Conservation (phyloP, 2,888 invertebrate species). For the Xestoiulus laeticollis region DNA sequence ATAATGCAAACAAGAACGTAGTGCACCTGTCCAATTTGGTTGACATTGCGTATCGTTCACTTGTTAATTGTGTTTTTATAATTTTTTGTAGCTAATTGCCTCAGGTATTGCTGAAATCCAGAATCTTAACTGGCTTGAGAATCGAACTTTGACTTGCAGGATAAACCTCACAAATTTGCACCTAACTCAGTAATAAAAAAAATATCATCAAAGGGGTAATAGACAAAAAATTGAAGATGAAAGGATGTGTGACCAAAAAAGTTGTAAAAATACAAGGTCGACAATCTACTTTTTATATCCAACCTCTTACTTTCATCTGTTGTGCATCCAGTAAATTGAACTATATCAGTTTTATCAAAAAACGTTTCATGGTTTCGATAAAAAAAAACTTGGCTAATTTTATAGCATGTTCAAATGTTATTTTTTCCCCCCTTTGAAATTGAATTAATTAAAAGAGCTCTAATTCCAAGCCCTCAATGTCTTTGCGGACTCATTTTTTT, state of each 20-base stretch:
- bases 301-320: neutral
- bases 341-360: neutral
- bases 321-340: neutral
- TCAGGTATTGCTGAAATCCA: neutral
- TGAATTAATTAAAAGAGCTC: constrained; percentile 4
- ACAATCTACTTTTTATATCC: constrained; percentile 2
- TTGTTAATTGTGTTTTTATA: neutral
- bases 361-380: neutral
- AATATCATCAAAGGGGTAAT: neutral
- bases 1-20: neutral
- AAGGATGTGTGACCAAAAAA: neutral
- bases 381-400: neutral
- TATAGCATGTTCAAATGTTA: neutral
- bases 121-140: neutral
- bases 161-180: neutral
- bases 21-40: neutral
- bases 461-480: neutral
- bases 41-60: neutral
- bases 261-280: neutral
- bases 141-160: neutral
- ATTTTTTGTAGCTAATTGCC: neutral
- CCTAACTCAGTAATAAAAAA: neutral
- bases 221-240: neutral
- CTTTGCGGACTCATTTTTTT: neutral
- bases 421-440: neutral